Base-by-base conservation (phyloP, 1,140 invertebrate species). In the Drosophila tropicalis region DNA sequence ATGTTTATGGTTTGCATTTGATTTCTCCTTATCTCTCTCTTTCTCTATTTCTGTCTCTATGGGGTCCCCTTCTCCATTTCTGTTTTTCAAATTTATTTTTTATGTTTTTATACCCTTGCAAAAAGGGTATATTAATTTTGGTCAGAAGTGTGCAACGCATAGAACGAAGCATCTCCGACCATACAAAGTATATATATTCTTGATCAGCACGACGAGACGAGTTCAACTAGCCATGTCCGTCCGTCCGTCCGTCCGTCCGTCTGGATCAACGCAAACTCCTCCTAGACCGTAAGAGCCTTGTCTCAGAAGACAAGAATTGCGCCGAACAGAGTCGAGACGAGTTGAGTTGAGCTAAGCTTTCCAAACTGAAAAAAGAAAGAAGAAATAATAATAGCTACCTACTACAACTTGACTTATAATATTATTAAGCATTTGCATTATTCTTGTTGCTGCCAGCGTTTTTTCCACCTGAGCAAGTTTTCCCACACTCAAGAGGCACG, bases 381-480 rank as follows among this genome's bases (percentile, higher is more conserved):
- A 39, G 36, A 39, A 67, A 22, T 47, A 57, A 13, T 15, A 67
- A 39, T 22, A 41, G 15, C 12, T 54, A 36, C 36, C 36, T 62
- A 63, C n/a, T n/a, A 41, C 74, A 36, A 55, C 69, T 72, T 25
- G 65, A n/a, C 62, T 68, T 71, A 85, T 75, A 73, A 74, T 78
- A 62, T 65, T 72, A 72, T 83, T 76, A 82, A 64, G 63, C 69
- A 44, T 68, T 74, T 71, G 57, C 47, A 68, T 57, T 62, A 60
- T 51, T 51, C 6, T 51, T 71, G 71, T 40, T 51, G 39, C 41
- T 73, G 64, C 62, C 69, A 69, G 79, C 15, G 70, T 87, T 87
- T 87, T 89, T 89, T 89, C 72, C 76, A 74, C 79, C 74, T 58
- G 47, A 87, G 74, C 84, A 77, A 81, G 72, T 83, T 87, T 87